phyloP scores from a whole-genome alignment of 2,797 vertebrate genomes.

The Takifugu ocellatus region DNA sequence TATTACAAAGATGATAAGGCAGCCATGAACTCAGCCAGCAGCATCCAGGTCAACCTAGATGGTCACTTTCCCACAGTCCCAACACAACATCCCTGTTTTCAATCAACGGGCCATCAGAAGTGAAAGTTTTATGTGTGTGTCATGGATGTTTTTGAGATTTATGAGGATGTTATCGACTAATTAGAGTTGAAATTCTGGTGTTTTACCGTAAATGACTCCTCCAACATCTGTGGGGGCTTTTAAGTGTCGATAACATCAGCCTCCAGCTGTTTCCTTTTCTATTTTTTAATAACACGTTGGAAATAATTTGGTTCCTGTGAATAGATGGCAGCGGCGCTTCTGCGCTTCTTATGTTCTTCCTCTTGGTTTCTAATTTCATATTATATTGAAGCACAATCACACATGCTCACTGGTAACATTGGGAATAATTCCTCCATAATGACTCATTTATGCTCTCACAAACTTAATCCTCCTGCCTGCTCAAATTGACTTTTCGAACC shows the following conservation, averaged over 20 bases:
- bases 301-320: background rate
- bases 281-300: background rate
- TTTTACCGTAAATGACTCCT: background rate
- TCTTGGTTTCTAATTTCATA: background rate
- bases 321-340: background rate
- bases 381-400: conserved; percentile 1
- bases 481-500: conserved; percentile 53
- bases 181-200: background rate
- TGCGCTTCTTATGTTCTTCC: background rate
- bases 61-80: too few relatives aligned
- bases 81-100: background rate
- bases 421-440: conserved; percentile 13
- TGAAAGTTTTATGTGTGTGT: too few relatives aligned
- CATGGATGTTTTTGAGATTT: background rate
- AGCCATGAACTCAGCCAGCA: too few relatives aligned
- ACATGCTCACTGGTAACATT: conserved; percentile 3
- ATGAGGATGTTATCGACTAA: too few relatives aligned
- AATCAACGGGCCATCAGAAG: background rate
- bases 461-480: conserved; percentile 33
- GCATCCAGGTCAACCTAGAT: too few relatives aligned
- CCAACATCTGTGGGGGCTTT: background rate
- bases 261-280: background rate
- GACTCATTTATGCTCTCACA: conserved; percentile 20
- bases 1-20: too few relatives aligned
- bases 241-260: background rate